Evolutionary conservation across 2,113 vertebrate species (phyloP).

Genomic region (Miniopterus natalensis): DNA sequence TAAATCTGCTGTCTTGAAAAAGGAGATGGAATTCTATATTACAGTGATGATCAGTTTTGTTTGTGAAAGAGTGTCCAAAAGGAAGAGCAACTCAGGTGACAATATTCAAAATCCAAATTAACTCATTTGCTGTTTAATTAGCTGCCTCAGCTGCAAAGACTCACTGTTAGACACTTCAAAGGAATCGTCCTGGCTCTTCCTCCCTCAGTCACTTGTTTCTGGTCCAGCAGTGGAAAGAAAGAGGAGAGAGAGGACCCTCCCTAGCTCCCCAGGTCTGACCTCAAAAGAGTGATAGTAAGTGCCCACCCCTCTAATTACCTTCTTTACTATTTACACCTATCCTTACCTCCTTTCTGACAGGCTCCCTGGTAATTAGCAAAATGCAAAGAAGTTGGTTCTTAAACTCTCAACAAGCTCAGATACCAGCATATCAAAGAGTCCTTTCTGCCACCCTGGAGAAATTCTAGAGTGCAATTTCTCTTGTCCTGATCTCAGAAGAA

Average conservation of each 20-base stretch:
- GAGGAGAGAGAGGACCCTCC: neutral
- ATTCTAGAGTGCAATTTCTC: neutral
- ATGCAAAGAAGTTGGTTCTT: neutral
- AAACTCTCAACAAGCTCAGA: neutral
- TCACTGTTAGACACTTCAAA: neutral
- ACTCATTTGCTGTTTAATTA: slow-evolving; percentile 26
- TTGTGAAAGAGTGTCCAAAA: neutral
- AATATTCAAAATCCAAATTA: slow-evolving; percentile 1
- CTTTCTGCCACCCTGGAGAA: neutral
- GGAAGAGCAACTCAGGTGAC: neutral
- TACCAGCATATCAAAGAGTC: neutral
- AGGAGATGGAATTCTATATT: neutral
- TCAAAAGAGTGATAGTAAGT: neutral
- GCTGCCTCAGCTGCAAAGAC: neutral
- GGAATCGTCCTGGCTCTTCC: neutral
- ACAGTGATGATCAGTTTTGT: neutral
- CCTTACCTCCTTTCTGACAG: neutral
- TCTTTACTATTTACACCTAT: neutral
- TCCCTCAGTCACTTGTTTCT: neutral
- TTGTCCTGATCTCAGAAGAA: neutral
- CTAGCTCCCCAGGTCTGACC: neutral
- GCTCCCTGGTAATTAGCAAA: neutral
- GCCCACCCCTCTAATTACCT: neutral
- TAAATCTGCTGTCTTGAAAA: neutral
- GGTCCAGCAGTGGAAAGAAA: neutral